phyloP scores from a whole-genome alignment of 37 sponge, comb jelly and placozoan genomes.

The Beroe forskalii region DNA sequence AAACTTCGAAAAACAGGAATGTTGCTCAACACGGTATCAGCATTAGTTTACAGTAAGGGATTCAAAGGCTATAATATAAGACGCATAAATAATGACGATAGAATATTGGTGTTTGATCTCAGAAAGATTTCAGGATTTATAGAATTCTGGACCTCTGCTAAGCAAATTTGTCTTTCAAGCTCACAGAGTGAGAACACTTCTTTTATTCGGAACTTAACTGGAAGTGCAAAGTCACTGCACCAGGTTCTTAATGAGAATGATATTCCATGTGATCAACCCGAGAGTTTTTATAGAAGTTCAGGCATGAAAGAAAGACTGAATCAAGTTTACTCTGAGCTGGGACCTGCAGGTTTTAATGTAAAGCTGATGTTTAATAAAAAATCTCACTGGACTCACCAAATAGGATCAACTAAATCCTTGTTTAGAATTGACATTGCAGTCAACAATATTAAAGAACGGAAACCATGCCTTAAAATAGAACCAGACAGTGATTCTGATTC shows the following conservation, averaged over 20 bases:
- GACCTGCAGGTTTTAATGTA: conserved; percentile 20
- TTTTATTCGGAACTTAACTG: neutral
- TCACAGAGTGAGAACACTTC: neutral
- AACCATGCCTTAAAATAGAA: neutral
- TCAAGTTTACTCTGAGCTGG: conserved; percentile 5
- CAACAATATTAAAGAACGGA: neutral
- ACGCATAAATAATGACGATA: neutral
- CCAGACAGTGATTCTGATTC: neutral
- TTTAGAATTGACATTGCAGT: conserved; percentile 2
- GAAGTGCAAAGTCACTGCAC: neutral
- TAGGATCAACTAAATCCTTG: neutral
- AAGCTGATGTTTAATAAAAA: neutral
- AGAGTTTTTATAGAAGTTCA: neutral
- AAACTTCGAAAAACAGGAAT: neutral
- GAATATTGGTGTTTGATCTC: neutral
- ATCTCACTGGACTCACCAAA: neutral
- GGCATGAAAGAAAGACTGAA: conserved; percentile 9
- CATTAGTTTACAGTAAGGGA: neutral
- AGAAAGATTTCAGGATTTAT: neutral
- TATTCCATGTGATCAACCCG: neutral
- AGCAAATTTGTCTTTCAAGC: conserved; percentile 5
- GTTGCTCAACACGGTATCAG: conserved; percentile 5
- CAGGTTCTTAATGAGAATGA: neutral
- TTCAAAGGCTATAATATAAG: conserved; percentile 30
- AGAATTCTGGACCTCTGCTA: neutral